Evolutionary conservation across 1,140 invertebrate genomes (phyloP).

Genomic region (Bombus pascuorum): DNA sequence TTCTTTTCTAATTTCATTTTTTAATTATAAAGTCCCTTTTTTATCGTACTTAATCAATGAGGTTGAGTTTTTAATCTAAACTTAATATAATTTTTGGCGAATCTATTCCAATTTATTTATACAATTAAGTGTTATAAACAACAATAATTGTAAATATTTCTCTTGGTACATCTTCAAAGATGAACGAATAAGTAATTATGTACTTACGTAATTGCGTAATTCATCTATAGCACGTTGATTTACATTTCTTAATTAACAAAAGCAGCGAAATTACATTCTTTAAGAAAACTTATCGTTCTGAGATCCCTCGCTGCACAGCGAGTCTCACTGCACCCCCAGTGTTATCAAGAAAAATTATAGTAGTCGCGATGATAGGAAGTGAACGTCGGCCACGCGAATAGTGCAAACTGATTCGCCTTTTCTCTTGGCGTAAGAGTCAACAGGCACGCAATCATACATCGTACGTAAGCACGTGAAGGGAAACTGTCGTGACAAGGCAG

Average conservation of each 20-base stretch:
- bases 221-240: neutral
- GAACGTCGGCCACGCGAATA: conserved; percentile 43
- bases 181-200: too few relatives aligned
- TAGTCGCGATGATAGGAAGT: conserved; percentile 17
- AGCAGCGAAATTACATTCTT: neutral
- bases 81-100: too few relatives aligned
- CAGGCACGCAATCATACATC: conserved; percentile 46
- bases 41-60: too few relatives aligned
- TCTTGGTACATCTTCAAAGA: neutral
- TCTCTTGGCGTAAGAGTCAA: conserved; percentile 36
- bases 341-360: conserved; percentile 36
- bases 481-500: conserved; percentile 25
- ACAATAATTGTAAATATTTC: neutral
- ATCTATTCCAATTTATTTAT: too few relatives aligned
- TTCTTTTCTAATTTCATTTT: too few relatives aligned
- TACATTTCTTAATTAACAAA: neutral
- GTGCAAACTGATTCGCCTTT: conserved; percentile 39
- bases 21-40: too few relatives aligned
- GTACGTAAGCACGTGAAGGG: neutral
- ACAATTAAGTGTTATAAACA: too few relatives aligned
- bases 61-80: too few relatives aligned
- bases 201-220: too few relatives aligned
- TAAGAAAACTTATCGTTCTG: neutral
- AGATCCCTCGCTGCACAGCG: neutral
- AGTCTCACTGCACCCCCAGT: neutral